Percentiles rank a stretch among this genome's conserved stretches.
phyloP scores from a whole-genome alignment of 2,113 vertebrate species.

The Microcebus jonahi region DNA sequence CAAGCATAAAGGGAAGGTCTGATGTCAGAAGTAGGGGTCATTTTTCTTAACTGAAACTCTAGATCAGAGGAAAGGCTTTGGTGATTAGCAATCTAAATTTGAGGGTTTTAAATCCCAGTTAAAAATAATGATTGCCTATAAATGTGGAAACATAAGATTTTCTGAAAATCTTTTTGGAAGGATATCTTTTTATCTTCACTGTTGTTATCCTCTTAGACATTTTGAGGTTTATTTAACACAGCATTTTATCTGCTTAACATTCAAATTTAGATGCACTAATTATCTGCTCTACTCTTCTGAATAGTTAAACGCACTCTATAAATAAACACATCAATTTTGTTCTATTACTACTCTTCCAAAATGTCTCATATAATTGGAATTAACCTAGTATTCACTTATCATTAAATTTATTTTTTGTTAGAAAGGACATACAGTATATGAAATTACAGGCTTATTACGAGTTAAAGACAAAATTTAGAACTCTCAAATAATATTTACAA shows the following conservation, averaged over 20 bases:
- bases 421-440: conserved; percentile 88
- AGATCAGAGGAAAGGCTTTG: conserved; percentile 13
- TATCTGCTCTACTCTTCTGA: conserved; percentile 43
- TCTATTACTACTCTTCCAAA: conserved; percentile 39
- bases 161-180: not conserved
- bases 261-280: conserved; percentile 32
- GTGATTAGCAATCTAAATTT: conserved; percentile 39
- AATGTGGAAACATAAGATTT: conserved; percentile 4
- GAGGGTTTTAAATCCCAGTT: not conserved
- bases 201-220: conserved; percentile 46
- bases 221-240: conserved; percentile 36
- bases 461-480: conserved; percentile 86
- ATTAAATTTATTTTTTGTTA: conserved; percentile 88
- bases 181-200: not conserved
- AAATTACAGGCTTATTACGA: conserved; percentile 83
- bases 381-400: conserved; percentile 78
- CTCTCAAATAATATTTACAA: conserved; percentile 91
- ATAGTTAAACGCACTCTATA: conserved; percentile 44
- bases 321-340: conserved; percentile 58
- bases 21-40: not conserved
- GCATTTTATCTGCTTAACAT: conserved; percentile 9
- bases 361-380: conserved; percentile 69
- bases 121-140: conserved; percentile 56
- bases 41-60: not conserved
- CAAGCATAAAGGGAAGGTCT: not conserved